Conservation (phyloP, 2,113 vertebrate species). For the Emberiza fucata region DNA sequence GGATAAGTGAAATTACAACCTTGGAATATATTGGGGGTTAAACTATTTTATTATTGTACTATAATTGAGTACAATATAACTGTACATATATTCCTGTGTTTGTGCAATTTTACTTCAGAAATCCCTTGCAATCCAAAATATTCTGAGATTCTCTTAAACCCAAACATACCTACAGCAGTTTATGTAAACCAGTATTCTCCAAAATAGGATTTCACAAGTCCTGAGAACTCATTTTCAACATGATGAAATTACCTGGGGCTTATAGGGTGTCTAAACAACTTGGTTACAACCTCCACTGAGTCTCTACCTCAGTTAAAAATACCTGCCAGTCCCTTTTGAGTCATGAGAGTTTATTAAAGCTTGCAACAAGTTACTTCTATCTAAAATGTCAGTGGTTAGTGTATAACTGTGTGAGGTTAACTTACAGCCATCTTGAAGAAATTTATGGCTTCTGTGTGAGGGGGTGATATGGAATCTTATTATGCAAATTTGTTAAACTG, state of each 20-base stretch:
- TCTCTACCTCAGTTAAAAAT: not conserved
- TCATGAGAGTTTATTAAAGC: constrained; percentile 2
- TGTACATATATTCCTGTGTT: not conserved
- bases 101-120: not conserved
- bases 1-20: not conserved
- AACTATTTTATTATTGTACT: not conserved
- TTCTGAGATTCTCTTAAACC: not conserved
- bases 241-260: not conserved
- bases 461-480: not conserved
- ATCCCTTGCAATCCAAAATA: not conserved
- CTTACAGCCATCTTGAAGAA: constrained; percentile 15
- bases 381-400: constrained; percentile 13
- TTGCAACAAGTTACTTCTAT: not conserved
- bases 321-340: not conserved
- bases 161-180: not conserved
- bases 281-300: not conserved
- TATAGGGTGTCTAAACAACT: not conserved
- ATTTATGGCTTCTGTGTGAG: constrained; percentile 11
- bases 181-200: not conserved
- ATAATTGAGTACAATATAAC: not conserved
- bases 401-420: constrained; percentile 13
- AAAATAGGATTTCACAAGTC: not conserved
- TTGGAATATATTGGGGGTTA: not conserved
- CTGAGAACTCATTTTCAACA: not conserved
- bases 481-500: constrained; percentile 24